These are phyloP conservation scores for Odontocolon sp. DNA, from an alignment of 2,888 invertebrate genomes.

Conservation along the genomic window DNA sequence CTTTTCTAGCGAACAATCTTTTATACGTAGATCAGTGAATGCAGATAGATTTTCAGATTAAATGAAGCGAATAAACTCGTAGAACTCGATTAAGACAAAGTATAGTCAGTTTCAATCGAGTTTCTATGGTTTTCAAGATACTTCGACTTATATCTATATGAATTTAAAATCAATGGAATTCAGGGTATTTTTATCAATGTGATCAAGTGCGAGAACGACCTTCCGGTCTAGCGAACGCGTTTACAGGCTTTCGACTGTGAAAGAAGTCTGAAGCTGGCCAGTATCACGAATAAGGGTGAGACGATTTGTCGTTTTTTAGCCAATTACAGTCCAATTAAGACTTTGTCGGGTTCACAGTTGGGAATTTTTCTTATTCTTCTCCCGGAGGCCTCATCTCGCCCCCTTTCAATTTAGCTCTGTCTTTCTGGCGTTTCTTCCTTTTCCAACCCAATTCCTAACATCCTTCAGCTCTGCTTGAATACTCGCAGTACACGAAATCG, in stretches of 20 bases:
- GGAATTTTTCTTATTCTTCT: slow-evolving; percentile 42
- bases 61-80: not conserved
- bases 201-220: slow-evolving; percentile 21
- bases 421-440: not conserved
- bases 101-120: not conserved
- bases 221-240: slow-evolving; percentile 58
- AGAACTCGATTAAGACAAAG: not conserved
- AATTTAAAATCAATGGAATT: not conserved
- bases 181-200: slow-evolving; percentile 14
- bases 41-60: not conserved
- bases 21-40: not conserved
- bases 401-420: slow-evolving; percentile 7
- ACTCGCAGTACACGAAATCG: not conserved
- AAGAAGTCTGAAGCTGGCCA: slow-evolving; percentile 2
- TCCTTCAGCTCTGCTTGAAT: slow-evolving; percentile 1
- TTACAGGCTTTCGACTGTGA: slow-evolving; percentile 53
- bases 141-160: not conserved
- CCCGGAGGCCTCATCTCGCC: slow-evolving; percentile 18
- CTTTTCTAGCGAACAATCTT: slow-evolving; percentile 1
- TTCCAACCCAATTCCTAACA: slow-evolving; percentile 2
- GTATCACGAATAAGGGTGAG: not conserved
- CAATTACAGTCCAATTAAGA: slow-evolving; percentile 68
- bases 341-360: slow-evolving; percentile 50
- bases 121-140: slow-evolving; percentile 1
- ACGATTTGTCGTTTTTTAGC: slow-evolving; percentile 41